Percentiles rank a stretch among this genome's conserved stretches.
Evolutionary conservation across 2,888 invertebrate species (phyloP).

Genomic region (Nematopogon swammerdamellus): DNA sequence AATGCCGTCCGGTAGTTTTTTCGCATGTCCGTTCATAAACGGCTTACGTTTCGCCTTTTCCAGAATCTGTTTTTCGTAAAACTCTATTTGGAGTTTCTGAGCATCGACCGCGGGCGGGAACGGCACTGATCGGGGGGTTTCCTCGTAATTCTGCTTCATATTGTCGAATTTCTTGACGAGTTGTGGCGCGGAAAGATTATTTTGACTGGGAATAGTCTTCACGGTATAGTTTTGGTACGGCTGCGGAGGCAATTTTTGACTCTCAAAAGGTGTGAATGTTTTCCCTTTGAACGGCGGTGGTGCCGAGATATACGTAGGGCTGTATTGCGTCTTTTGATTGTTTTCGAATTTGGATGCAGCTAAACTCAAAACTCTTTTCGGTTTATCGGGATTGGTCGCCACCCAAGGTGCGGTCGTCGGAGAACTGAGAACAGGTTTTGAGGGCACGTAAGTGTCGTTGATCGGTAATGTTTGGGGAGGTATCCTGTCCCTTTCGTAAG

Average conservation of each 20-base stretch:
- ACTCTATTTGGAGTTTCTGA: slow-evolving; percentile 43
- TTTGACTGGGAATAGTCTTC: slow-evolving; percentile 35
- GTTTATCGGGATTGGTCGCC: slow-evolving; percentile 28
- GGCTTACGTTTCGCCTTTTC: slow-evolving; percentile 30
- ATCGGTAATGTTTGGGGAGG: slow-evolving; percentile 6
- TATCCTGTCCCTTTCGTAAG: neutral
- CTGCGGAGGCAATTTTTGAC: neutral
- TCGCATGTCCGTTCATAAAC: slow-evolving; percentile 20
- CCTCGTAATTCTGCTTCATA: slow-evolving; percentile 12
- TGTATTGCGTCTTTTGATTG: neutral
- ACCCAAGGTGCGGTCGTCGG: slow-evolving; percentile 41
- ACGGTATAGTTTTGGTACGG: slow-evolving; percentile 23
- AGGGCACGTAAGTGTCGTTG: slow-evolving; percentile 5
- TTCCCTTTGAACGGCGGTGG: slow-evolving; percentile 13
- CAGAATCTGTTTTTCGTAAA: slow-evolving; percentile 47
- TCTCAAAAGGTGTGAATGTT: slow-evolving; percentile 8
- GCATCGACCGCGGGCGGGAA: slow-evolving; percentile 30
- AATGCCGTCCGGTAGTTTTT: slow-evolving; percentile 8
- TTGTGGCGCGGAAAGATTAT: slow-evolving; percentile 41
- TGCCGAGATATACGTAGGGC: neutral
- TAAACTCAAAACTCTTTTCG: slow-evolving; percentile 47
- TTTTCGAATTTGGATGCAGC: slow-evolving; percentile 56
- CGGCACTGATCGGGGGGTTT: slow-evolving; percentile 1
- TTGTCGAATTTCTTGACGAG: slow-evolving; percentile 29
- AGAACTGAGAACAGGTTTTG: slow-evolving; percentile 2